phyloP scores from a whole-genome alignment of 2,888 invertebrate species.

The Chaetogeoica ovagalla region DNA sequence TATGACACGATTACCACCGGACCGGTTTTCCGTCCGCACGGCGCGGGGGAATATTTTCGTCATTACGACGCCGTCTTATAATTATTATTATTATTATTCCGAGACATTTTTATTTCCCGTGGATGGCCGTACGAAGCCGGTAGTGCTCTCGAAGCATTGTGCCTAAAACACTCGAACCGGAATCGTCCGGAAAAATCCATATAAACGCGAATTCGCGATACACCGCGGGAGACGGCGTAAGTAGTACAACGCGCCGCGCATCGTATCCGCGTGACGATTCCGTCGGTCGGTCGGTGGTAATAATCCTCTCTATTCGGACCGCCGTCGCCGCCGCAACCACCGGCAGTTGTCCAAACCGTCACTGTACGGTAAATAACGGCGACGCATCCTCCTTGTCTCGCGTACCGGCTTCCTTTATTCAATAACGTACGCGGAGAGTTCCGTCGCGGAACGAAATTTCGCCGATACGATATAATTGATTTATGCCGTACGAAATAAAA shows the following conservation, averaged over 20 bases:
- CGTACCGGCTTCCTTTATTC: no score
- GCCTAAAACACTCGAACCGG: neutral
- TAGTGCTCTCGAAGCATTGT: no score
- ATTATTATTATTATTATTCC: neutral
- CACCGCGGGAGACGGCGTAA: neutral
- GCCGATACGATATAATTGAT: no score
- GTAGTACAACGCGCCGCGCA: slow-evolving; percentile 7
- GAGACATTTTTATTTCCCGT: neutral
- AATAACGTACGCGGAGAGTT: no score
- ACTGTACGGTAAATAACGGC: no score
- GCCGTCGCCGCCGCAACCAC: no score
- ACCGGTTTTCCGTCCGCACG: slow-evolving; percentile 37
- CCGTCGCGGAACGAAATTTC: no score
- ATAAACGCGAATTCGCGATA: neutral
- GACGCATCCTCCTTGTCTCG: no score
- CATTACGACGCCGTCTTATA: neutral
- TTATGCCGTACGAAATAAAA: no score
- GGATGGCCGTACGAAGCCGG: neutral
- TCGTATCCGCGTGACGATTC: neutral
- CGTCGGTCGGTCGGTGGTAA: neutral
- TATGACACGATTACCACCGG: slow-evolving; percentile 45
- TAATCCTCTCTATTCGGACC: neutral
- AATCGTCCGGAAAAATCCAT: neutral
- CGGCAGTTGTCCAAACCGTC: no score
- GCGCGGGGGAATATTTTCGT: neutral